Conservation (phyloP, 2,113 vertebrate genomes). For the Brienomyrus longianalis region DNA sequence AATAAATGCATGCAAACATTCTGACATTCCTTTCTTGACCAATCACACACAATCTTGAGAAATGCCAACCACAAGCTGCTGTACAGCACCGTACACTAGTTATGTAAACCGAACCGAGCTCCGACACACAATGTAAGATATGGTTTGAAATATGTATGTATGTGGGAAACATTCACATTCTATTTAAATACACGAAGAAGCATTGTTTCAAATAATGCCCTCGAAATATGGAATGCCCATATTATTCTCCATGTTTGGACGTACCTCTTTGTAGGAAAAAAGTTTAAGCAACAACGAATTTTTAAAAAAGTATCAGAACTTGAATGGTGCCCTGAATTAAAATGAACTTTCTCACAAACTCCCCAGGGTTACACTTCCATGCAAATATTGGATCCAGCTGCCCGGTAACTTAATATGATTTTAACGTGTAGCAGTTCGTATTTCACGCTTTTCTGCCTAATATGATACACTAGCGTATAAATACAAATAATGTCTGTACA, state of each 20-base stretch:
- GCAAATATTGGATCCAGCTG: conserved; percentile 5
- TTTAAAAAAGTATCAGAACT: too few relatives aligned
- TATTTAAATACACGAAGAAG: conserved; percentile 4
- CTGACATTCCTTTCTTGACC: neutral
- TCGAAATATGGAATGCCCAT: conserved; percentile 7
- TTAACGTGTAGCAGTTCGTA: neutral
- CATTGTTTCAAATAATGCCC: conserved; percentile 16
- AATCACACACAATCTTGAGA: conserved; percentile 1
- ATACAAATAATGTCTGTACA: conserved; percentile 34
- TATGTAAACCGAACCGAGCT: conserved; percentile 2
- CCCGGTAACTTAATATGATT: neutral
- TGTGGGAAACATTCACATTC: conserved; percentile 9
- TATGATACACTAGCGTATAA: conserved; percentile 26
- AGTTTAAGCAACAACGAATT: neutral
- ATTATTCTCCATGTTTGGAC: neutral
- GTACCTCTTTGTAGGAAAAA: neutral
- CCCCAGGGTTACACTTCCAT: neutral
- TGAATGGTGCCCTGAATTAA: neutral
- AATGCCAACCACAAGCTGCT: neutral
- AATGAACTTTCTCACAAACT: neutral
- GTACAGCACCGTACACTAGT: neutral
- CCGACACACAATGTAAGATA: conserved; percentile 10
- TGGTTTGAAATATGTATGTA: neutral
- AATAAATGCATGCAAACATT: conserved; percentile 20
- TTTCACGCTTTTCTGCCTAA: conserved; percentile 23